Conservation (phyloP, 2,797 vertebrate species). For the Decapterus maruadsi region DNA sequence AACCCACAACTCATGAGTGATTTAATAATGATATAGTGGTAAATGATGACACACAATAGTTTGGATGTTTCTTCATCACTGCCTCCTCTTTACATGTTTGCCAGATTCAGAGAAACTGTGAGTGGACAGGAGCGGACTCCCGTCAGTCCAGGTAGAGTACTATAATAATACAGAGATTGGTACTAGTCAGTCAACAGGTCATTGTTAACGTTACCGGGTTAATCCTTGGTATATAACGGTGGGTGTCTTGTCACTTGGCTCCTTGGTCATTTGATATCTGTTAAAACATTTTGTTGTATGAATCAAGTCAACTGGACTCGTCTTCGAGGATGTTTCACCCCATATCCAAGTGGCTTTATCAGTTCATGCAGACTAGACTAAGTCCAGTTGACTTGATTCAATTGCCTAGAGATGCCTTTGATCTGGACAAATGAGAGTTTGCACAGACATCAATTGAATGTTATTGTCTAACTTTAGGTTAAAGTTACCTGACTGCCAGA, state of each 20-base stretch:
- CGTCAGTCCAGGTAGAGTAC: background rate
- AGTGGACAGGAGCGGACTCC: background rate
- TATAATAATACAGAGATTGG: background rate
- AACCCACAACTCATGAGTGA: background rate
- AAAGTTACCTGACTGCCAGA: conserved; percentile 3
- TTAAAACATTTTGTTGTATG: background rate
- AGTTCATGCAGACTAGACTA: too few relatives aligned
- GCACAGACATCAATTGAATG: background rate
- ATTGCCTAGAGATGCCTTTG: too few relatives aligned
- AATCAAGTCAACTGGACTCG: too few relatives aligned
- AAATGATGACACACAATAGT: conserved; percentile 4
- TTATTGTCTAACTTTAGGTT: background rate
- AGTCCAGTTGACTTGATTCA: too few relatives aligned
- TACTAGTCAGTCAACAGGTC: background rate
- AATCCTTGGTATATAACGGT: background rate
- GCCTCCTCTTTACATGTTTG: background rate
- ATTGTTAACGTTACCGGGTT: too few relatives aligned
- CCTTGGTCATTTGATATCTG: background rate
- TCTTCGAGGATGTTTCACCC: too few relatives aligned
- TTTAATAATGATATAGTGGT: background rate
- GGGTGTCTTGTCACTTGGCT: background rate
- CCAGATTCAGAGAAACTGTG: background rate
- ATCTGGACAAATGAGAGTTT: too few relatives aligned
- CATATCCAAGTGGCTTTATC: too few relatives aligned
- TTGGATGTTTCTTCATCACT: background rate